Evolutionary conservation across 2,113 vertebrate species (phyloP).

Genomic region (Triplophysa rosa): DNA sequence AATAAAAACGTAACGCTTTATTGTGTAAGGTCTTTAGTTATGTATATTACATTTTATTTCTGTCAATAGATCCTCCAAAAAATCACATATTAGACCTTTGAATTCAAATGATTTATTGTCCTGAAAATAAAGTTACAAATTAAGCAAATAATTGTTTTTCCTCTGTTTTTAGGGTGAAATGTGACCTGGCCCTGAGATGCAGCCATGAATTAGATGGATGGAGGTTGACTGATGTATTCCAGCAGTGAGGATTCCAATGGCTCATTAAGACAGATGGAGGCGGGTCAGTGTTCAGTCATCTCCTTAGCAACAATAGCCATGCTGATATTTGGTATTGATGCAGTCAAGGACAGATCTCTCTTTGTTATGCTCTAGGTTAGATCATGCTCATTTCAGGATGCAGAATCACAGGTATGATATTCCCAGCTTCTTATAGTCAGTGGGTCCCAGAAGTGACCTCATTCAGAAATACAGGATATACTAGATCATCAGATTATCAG

Average conservation of each 20-base stretch:
- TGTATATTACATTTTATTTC: too few species aligned
- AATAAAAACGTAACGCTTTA: too few species aligned
- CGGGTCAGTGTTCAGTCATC: slow-evolving; percentile 28
- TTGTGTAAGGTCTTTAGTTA: too few species aligned
- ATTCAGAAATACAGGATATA: slow-evolving; percentile 1
- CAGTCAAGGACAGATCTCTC: slow-evolving; percentile 50
- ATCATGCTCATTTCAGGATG: slow-evolving; percentile 8
- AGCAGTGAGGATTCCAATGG: neutral
- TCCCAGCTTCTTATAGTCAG: slow-evolving; percentile 20
- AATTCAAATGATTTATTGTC: too few species aligned
- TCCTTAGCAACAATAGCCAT: slow-evolving; percentile 53
- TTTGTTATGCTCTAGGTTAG: slow-evolving; percentile 1
- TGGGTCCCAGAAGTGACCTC: slow-evolving; percentile 36
- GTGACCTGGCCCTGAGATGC: neutral
- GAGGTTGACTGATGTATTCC: slow-evolving; percentile 1
- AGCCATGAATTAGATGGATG: neutral
- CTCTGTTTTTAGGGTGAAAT: neutral
- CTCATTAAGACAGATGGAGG: slow-evolving; percentile 47
- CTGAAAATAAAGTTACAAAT: too few species aligned
- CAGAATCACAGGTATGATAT: slow-evolving; percentile 28
- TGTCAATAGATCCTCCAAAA: too few species aligned
- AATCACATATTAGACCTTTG: too few species aligned
- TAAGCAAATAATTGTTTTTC: too few species aligned
- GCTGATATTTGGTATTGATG: slow-evolving; percentile 57
- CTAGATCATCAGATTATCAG: slow-evolving; percentile 32